phyloP scores from a whole-genome alignment of 2,888 invertebrate genomes.

The Agonopterix heracliana region DNA sequence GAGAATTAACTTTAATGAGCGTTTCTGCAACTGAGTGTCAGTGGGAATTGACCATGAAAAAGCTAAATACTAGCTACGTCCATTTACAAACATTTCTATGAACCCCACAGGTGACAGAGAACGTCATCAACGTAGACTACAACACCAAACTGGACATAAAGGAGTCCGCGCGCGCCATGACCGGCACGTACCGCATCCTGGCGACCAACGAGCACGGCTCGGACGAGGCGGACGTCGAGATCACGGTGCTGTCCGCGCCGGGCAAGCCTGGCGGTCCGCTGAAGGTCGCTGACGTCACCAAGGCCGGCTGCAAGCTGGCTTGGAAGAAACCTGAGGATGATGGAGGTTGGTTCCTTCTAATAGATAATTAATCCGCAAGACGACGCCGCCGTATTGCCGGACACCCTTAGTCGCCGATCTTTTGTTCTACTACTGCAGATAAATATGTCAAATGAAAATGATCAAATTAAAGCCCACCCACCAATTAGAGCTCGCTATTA shows the following conservation, averaged over 20 bases:
- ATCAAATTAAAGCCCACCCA: no score
- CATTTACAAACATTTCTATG: no score
- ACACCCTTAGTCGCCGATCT: no score
- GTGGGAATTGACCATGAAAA: no score
- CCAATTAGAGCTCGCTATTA: no score
- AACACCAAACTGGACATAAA: conserved; percentile 91
- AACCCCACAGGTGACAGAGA: conserved; percentile 74
- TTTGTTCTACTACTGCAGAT: no score
- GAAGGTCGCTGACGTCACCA: conserved; percentile 91
- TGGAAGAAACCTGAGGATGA: conserved; percentile 98
- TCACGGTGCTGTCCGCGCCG: conserved; percentile 90
- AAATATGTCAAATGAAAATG: no score
- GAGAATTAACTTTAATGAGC: no score
- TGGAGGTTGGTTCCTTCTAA: conserved; percentile 78
- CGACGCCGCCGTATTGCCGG: not conserved
- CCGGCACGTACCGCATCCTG: conserved; percentile 91
- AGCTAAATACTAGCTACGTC: no score
- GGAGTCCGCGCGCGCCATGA: conserved; percentile 87
- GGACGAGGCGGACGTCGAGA: conserved; percentile 95
- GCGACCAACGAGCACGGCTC: conserved; percentile 94
- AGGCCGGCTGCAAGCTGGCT: conserved; percentile 90
- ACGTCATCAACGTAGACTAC: conserved; percentile 91
- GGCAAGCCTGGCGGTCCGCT: conserved; percentile 92
- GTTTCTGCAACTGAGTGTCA: no score
- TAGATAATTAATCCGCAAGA: not conserved